These are phyloP conservation scores for Arizona elegans DNA, from an alignment of 2,113 vertebrate species.

Conservation along the genomic window DNA sequence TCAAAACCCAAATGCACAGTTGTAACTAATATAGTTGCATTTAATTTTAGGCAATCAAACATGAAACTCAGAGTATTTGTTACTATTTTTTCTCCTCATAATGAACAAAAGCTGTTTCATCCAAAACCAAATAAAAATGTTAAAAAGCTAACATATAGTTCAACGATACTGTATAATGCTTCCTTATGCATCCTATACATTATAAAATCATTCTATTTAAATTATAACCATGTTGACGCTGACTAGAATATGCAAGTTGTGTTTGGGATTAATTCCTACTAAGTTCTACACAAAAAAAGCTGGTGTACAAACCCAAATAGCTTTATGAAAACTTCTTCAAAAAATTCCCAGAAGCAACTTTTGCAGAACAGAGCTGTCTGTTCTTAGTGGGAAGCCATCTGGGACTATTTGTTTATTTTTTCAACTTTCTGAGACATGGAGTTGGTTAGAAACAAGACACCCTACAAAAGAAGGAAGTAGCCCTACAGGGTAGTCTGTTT, in stretches of 20 bases:
- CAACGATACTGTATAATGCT: neutral
- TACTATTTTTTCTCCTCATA: neutral
- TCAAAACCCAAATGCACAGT: neutral
- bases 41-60: neutral
- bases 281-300: neutral
- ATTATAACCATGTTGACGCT: neutral
- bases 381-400: conserved; percentile 67
- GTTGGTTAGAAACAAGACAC: conserved; percentile 64
- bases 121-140: neutral
- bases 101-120: conserved; percentile 47
- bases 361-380: conserved; percentile 42
- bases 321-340: conserved; percentile 5
- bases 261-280: neutral
- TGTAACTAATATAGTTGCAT: neutral
- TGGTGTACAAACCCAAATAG: neutral
- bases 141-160: neutral
- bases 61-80: neutral
- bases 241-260: neutral
- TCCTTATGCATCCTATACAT: neutral
- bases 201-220: neutral
- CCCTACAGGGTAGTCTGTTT: conserved; percentile 53
- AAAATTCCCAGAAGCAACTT: conserved; percentile 33
- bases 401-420: conserved; percentile 75
- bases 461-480: conserved; percentile 60
- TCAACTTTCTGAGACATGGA: conserved; percentile 71